Percentiles rank a stretch among this genome's conserved stretches.
Conservation (phyloP, 2,888 invertebrate species). For the Actias luna region DNA sequence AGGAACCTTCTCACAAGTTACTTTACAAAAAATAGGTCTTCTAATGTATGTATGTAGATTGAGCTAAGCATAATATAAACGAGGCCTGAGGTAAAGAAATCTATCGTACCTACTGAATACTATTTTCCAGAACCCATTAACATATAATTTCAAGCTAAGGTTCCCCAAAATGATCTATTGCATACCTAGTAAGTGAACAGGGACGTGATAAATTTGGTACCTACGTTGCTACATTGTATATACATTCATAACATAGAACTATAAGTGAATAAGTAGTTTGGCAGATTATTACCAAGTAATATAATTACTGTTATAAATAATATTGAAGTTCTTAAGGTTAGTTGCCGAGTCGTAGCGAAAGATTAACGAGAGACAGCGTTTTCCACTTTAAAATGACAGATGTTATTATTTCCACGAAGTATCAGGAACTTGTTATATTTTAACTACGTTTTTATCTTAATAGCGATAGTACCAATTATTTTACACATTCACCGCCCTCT, state of each 20-base stretch:
- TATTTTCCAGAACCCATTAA: neutral
- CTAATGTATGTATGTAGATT: neutral
- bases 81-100: neutral
- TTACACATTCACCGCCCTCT: no score
- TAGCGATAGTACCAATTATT: no score
- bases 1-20: neutral
- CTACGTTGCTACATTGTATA: neutral
- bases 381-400: neutral
- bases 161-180: neutral
- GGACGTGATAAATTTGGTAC: constrained; percentile 1
- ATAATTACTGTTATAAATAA: neutral
- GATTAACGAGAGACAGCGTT: neutral
- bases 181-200: neutral
- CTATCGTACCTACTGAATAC: neutral
- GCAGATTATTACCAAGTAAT: neutral
- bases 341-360: neutral
- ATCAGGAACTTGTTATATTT: neutral
- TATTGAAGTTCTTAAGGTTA: neutral
- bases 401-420: neutral
- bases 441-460: no score
- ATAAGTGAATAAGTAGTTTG: neutral
- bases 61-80: neutral
- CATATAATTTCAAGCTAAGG: neutral
- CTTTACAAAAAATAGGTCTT: neutral
- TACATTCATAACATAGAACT: neutral